These are phyloP conservation scores for Scotopteryx bipunctaria DNA, from an alignment of 2,888 invertebrate genomes.

Conservation along the genomic window DNA sequence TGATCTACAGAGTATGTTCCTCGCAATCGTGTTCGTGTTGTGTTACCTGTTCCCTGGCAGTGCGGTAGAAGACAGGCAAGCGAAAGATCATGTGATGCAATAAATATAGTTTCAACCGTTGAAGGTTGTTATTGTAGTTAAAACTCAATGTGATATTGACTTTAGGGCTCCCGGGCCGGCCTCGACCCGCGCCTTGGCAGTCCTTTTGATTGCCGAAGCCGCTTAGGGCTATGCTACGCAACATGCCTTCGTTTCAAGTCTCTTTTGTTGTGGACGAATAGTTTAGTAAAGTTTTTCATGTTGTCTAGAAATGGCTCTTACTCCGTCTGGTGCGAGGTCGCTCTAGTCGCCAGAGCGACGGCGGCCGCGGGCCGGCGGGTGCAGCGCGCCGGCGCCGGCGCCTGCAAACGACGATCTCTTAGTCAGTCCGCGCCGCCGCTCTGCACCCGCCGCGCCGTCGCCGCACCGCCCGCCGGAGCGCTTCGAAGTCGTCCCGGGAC, in stretches of 20 bases:
- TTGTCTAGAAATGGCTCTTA: constrained; percentile 24
- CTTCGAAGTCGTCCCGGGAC: constrained; percentile 59
- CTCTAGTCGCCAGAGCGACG: too few species aligned
- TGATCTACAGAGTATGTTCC: constrained; percentile 29
- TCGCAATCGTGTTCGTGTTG: constrained; percentile 33
- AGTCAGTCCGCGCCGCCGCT: constrained; percentile 28
- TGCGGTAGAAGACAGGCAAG: constrained; percentile 43
- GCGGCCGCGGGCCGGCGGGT: too few species aligned
- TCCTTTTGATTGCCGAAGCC: constrained; percentile 36
- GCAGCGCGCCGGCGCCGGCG: not conserved
- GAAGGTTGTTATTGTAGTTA: constrained; percentile 52
- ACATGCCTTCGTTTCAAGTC: constrained; percentile 24
- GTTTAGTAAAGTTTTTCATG: constrained; percentile 22
- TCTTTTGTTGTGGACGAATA: constrained; percentile 26
- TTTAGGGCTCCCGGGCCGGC: constrained; percentile 54
- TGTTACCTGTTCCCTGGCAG: constrained; percentile 39
- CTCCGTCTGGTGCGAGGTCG: constrained; percentile 15
- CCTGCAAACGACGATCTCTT: constrained; percentile 36
- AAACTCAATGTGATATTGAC: constrained; percentile 58
- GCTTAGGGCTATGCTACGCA: constrained; percentile 20
- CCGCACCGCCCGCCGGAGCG: constrained; percentile 27
- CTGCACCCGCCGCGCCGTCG: too few species aligned
- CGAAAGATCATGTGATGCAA: constrained; percentile 72
- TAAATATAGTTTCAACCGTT: constrained; percentile 61
- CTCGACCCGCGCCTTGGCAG: constrained; percentile 39